Conservation (phyloP, 92 coral and sea anemone species). For the Umimayanthus kanabou region DNA sequence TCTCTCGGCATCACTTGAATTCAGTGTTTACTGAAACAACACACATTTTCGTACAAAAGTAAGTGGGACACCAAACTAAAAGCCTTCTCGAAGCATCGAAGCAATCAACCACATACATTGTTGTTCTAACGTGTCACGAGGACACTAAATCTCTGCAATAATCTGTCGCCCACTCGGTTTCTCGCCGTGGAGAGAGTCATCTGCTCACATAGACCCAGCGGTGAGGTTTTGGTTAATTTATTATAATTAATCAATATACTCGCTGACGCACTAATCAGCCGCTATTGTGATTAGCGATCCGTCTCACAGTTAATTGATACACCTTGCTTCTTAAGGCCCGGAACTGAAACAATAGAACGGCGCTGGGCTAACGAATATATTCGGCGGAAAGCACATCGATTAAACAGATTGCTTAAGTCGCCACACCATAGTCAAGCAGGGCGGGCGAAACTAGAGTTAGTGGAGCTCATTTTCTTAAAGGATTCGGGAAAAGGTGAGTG, state of each 20-base stretch:
- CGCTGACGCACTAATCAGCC: conserved; percentile 34
- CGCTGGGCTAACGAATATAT: conserved; percentile 31
- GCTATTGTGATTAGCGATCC: conserved; percentile 32
- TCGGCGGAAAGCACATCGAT: not conserved
- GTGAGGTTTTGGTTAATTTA: conserved; percentile 11
- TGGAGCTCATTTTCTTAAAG: not conserved
- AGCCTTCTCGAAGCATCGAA: not conserved
- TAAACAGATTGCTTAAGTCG: conserved; percentile 13
- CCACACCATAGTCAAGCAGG: not conserved
- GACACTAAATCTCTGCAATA: not conserved
- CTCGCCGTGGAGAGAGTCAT: not conserved
- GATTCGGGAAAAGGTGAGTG: conserved; percentile 6
- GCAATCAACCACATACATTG: not conserved
- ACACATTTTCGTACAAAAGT: conserved; percentile 4
- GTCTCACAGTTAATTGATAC: conserved; percentile 38
- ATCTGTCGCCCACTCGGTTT: conserved; percentile 11
- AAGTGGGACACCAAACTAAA: conserved; percentile 13
- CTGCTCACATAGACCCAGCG: not conserved
- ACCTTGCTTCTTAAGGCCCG: conserved; percentile 34
- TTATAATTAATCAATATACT: conserved; percentile 37
- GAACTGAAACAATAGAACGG: conserved; percentile 44
- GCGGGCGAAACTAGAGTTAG: not conserved
- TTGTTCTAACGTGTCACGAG: not conserved
- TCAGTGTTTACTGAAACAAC: conserved; percentile 7
- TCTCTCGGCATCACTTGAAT: not conserved